Evolutionary conservation across 2,113 vertebrate genomes (phyloP), one percentile per base, ranked within the genome.

Genomic region (Lota lota): DNA sequence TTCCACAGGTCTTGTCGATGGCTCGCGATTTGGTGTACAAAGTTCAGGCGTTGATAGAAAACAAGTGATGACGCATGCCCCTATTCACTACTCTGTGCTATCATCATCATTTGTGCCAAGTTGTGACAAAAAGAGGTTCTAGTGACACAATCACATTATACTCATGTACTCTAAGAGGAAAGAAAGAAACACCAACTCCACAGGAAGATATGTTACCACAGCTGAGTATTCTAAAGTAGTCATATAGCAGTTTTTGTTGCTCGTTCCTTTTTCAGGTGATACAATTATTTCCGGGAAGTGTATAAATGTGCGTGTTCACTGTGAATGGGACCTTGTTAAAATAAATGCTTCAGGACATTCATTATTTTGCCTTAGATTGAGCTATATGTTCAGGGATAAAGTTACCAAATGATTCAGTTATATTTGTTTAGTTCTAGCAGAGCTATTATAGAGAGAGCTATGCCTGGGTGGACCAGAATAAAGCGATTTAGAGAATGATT

Each of bases 41-140:
- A 87, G 97, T 99, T 62, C 97, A 99, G 93, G 98, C 94, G 0
- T 93, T 99, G 75, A 99, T 99, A 0, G 97, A 99, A 88, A 99
- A 99, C 93, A 98, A 99, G 85, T 99, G 92, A 96, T 40, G 6
- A 24, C n/a, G n/a, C 51, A 58, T 40, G n/a, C 59, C 18, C 15
- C 68, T 56, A 19, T 24, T 56, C 59, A 21, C 14, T 7, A 4
- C 22, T 22, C 20, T 3, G 59, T 15, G 21, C 28, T 33, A 33
- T 33, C 28, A 33, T 33, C 28, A 33, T 33, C 28, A 6, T 33
- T 4, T 58, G 2, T 76, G 51, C 33, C 72, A 54, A 74, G 73
- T 73, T 77, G 59, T 70, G 66, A 69, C 16, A 54, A 6, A 15
- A 20, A 66, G 72, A 20, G 50, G 10, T 22, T 22, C 58, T 64